Evolutionary conservation across 2,113 vertebrate genomes (phyloP).

Genomic region (Nerophis lumbriciformis): DNA sequence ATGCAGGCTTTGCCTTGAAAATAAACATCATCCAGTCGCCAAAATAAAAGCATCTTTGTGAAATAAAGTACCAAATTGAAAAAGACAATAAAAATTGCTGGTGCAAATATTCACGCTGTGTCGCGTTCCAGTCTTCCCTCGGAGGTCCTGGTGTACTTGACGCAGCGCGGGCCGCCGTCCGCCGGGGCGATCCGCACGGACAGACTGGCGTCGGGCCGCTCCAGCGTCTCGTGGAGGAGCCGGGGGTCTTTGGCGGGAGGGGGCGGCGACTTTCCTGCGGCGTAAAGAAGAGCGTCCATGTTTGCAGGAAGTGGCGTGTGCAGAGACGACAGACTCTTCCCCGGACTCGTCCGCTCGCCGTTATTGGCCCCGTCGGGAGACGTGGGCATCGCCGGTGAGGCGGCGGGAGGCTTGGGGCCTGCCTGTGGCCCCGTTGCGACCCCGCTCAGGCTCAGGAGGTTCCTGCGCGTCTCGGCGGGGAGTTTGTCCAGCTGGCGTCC

Average conservation of each 20-base stretch:
- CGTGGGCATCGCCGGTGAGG: no score
- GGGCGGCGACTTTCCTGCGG: constrained; percentile 43
- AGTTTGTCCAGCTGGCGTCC: constrained; percentile 81
- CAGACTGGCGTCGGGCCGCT: constrained; percentile 56
- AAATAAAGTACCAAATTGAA: constrained; percentile 72
- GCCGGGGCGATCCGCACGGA: constrained; percentile 64
- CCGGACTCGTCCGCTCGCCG: constrained; percentile 1
- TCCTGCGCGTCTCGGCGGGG: constrained; percentile 56
- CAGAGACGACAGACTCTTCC: constrained; percentile 22
- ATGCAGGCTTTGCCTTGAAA: constrained; percentile 10
- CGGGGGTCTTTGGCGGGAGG: constrained; percentile 25
- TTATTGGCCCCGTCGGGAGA: no score
- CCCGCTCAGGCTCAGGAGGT: constrained; percentile 61
- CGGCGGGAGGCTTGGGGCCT: no score
- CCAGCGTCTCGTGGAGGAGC: constrained; percentile 19
- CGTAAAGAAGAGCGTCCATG: constrained; percentile 46
- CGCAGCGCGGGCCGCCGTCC: constrained; percentile 46
- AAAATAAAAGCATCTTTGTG: constrained; percentile 32
- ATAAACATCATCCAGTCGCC: constrained; percentile 32
- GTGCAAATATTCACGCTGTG: constrained; percentile 78
- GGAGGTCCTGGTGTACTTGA: constrained; percentile 52
- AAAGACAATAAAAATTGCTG: constrained; percentile 75
- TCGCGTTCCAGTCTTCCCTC: constrained; percentile 25
- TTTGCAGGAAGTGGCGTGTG: constrained; percentile 29
- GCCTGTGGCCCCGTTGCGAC: constrained; percentile 18